Conservation (phyloP, 2,888 invertebrate genomes). For the Bombylius discolor region DNA sequence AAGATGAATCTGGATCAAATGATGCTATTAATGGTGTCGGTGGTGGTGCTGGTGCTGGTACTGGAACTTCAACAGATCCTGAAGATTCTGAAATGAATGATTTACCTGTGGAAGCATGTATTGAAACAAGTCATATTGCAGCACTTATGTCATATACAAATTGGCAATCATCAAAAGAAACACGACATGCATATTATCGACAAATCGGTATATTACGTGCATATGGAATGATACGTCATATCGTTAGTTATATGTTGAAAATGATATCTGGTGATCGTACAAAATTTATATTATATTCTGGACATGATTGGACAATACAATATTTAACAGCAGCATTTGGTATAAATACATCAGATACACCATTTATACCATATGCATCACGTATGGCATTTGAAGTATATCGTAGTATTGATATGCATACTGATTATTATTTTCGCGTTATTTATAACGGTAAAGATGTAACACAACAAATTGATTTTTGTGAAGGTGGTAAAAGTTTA, state of each 20-base stretch:
- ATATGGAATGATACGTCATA: slow-evolving; percentile 71
- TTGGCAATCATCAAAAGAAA: slow-evolving; percentile 58
- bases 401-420: slow-evolving; percentile 45
- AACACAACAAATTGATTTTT: slow-evolving; percentile 69
- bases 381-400: slow-evolving; percentile 81
- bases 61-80: slow-evolving; percentile 11
- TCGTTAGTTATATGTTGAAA: slow-evolving; percentile 66
- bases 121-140: slow-evolving; percentile 58
- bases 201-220: slow-evolving; percentile 58
- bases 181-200: slow-evolving; percentile 43
- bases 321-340: slow-evolving; percentile 72
- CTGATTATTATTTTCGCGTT: slow-evolving; percentile 64
- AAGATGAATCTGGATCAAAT: slow-evolving; percentile 24
- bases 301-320: slow-evolving; percentile 83
- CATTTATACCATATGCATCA: slow-evolving; percentile 73
- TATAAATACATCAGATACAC: slow-evolving; percentile 34
- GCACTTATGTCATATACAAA: slow-evolving; percentile 71
- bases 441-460: slow-evolving; percentile 79
- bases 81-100: slow-evolving; percentile 28
- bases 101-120: slow-evolving; percentile 38
- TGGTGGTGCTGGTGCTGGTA: slow-evolving; percentile 11
- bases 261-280: slow-evolving; percentile 66
- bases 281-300: slow-evolving; percentile 70
- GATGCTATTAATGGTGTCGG: slow-evolving; percentile 11
- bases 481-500: slow-evolving; percentile 47